Conservation (phyloP, 2,888 invertebrate species). For the Ypsolopha scabrella region DNA sequence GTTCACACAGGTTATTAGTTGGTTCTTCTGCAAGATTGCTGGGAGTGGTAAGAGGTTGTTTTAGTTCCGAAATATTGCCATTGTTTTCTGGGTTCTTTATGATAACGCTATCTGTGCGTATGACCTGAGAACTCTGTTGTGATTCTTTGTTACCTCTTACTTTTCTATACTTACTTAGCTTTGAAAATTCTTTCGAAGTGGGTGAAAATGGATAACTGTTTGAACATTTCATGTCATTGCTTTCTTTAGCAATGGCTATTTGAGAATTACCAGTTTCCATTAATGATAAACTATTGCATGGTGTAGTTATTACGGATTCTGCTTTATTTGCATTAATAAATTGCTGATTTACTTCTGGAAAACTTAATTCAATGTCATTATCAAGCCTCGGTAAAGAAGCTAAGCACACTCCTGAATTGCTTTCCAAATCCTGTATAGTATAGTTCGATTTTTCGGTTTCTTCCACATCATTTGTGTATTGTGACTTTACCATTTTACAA, state of each 20-base stretch:
- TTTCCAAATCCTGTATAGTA: slow-evolving; percentile 52
- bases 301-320: slow-evolving; percentile 13
- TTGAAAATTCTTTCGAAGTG: slow-evolving; percentile 34
- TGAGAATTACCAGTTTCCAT: slow-evolving; percentile 22
- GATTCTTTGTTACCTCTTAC: slow-evolving; percentile 22
- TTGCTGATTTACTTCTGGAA: slow-evolving; percentile 63
- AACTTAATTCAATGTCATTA: slow-evolving; percentile 59
- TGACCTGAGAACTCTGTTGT: slow-evolving; percentile 16
- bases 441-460: slow-evolving; percentile 41
- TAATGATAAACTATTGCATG: slow-evolving; percentile 12
- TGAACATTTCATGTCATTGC: slow-evolving; percentile 12
- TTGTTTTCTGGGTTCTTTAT: slow-evolving; percentile 59
- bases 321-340: slow-evolving; percentile 59
- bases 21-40: background rate
- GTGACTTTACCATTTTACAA: slow-evolving; percentile 49
- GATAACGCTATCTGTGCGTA: slow-evolving; percentile 57
- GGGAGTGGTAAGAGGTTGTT: too few species aligned
- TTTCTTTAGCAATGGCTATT: slow-evolving; percentile 10
- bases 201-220: slow-evolving; percentile 15
- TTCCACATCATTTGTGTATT: slow-evolving; percentile 25
- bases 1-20: background rate
- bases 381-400: slow-evolving; percentile 56
- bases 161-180: slow-evolving; percentile 55
- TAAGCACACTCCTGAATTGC: slow-evolving; percentile 51
- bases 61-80: background rate